Conservation (phyloP, 1,140 invertebrate genomes). For the Trichomalopsis sarcophagae region DNA sequence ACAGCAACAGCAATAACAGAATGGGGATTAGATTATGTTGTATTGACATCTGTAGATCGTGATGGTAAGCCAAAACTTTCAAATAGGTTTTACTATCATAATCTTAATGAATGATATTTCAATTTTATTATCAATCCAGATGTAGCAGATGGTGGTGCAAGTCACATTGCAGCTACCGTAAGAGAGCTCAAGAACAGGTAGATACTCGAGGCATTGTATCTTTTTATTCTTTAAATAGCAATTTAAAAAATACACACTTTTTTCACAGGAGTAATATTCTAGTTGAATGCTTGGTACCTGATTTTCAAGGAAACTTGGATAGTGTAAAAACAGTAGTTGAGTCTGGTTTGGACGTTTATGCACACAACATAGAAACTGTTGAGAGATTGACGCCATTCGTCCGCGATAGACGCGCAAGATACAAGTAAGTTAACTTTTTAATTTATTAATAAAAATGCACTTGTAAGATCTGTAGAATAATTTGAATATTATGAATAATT, state of each 20-base stretch:
- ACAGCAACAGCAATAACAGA: constrained; percentile 93
- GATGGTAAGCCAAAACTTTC: constrained; percentile 80
- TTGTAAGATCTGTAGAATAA: background rate
- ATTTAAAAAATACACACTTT: constrained; percentile 30
- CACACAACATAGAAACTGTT: constrained; percentile 98
- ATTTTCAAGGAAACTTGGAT: constrained; percentile 91
- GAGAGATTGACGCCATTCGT: constrained; percentile 92
- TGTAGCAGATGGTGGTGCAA: constrained; percentile 92
- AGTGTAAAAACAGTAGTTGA: constrained; percentile 86
- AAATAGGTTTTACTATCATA: background rate
- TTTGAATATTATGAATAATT: background rate
- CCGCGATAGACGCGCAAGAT: constrained; percentile 90
- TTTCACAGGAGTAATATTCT: constrained; percentile 85
- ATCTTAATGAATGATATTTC: constrained; percentile 22
- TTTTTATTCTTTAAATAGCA: constrained; percentile 17
- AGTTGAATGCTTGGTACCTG: constrained; percentile 97
- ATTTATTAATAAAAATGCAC: background rate
- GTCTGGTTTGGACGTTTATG: constrained; percentile 94
- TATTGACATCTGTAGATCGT: constrained; percentile 98
- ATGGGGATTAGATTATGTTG: constrained; percentile 98
- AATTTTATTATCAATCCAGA: constrained; percentile 76
- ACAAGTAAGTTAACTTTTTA: constrained; percentile 70
- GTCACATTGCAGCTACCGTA: constrained; percentile 94
- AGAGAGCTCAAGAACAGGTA: constrained; percentile 84
- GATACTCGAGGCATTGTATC: constrained; percentile 47